Percentiles rank a stretch among this genome's conserved stretches.
Evolutionary conservation across 2,113 vertebrate genomes (phyloP).

Genomic region (Corythoichthys haematopterus): DNA sequence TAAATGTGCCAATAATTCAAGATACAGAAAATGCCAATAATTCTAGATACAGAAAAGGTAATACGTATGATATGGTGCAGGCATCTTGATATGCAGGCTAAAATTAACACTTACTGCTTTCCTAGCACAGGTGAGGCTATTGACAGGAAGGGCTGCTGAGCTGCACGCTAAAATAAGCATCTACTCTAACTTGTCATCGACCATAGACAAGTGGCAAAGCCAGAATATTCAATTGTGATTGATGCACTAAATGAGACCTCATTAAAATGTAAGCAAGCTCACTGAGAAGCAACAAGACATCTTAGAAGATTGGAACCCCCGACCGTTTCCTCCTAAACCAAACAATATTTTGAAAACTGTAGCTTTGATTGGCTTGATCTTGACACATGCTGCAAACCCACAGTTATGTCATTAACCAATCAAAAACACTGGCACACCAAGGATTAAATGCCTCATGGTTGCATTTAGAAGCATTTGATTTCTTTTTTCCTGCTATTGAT

Average conservation of each 20-base stretch:
- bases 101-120: neutral
- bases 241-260: conserved; percentile 43
- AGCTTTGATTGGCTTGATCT: neutral
- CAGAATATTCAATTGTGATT: conserved; percentile 34
- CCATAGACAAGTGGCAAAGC: conserved; percentile 22
- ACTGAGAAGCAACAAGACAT: conserved; percentile 29
- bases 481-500: too few species aligned
- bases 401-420: neutral
- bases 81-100: neutral
- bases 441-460: neutral
- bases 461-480: neutral
- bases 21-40: too few species aligned
- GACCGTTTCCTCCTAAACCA: conserved; percentile 19
- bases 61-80: neutral
- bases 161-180: conserved; percentile 41
- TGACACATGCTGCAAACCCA: neutral
- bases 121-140: neutral
- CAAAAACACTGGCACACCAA: neutral
- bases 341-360: conserved; percentile 11
- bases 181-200: conserved; percentile 21
- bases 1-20: too few species aligned
- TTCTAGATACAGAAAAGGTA: neutral
- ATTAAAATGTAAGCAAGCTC: conserved; percentile 56
- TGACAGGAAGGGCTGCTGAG: conserved; percentile 27
- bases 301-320: conserved; percentile 30